phyloP scores from a whole-genome alignment of 2,797 vertebrate genomes.

The Spea hammondii region DNA sequence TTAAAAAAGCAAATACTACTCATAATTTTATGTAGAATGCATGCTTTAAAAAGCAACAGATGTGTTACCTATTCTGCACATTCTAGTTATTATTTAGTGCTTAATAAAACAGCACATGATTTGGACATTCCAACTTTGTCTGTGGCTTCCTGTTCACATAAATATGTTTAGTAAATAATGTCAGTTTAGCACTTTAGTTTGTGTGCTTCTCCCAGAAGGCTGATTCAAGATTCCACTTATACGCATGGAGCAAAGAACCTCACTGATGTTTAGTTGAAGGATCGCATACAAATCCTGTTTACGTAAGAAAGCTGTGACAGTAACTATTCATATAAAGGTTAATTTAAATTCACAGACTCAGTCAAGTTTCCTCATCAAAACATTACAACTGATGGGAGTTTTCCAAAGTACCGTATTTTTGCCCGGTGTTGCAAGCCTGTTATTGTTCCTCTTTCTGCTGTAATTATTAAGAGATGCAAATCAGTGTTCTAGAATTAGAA shows the following conservation, averaged over 20 bases:
- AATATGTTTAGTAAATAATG: slow-evolving; percentile 11
- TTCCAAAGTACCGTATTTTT: background rate
- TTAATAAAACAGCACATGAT: background rate
- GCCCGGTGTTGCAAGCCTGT: background rate
- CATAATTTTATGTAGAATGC: no score
- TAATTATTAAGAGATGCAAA: background rate
- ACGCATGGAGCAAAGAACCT: background rate
- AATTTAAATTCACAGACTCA: background rate
- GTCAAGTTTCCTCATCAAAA: slow-evolving; percentile 1
- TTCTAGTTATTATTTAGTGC: no score
- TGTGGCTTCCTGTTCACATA: slow-evolving; percentile 17
- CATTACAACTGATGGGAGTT: background rate
- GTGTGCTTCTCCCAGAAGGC: background rate
- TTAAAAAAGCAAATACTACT: no score
- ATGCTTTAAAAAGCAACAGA: no score
- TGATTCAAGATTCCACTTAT: slow-evolving; percentile 2
- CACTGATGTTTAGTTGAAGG: slow-evolving; percentile 8
- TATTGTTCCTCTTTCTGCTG: no score
- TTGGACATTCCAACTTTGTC: background rate
- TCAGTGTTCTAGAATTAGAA: background rate
- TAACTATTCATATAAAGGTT: background rate
- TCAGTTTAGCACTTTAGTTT: background rate
- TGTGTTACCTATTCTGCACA: no score
- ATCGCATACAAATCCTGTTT: slow-evolving; percentile 24
- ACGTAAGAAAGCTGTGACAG: slow-evolving; percentile 12